A percentile compares a stretch with the other conserved stretches of the same genome.
phyloP scores from a whole-genome alignment of 1,140 invertebrate species.

The Delia radicum region DNA sequence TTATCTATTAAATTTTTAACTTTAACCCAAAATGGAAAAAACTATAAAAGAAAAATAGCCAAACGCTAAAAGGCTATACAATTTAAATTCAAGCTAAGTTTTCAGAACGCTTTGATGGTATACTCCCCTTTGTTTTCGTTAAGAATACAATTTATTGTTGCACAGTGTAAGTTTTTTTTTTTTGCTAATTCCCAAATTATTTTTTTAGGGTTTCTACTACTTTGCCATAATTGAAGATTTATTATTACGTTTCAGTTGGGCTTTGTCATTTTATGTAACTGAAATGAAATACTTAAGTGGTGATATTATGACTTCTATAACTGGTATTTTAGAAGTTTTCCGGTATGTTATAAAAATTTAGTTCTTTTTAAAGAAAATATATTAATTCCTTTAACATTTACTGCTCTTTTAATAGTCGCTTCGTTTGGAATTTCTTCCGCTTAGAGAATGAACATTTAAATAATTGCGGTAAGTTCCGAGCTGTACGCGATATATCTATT shows the following conservation, averaged over 20 bases:
- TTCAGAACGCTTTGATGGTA: no score
- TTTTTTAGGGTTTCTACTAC: slow-evolving; percentile 84
- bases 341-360: slow-evolving; percentile 62
- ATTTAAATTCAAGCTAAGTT: no score
- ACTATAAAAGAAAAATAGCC: no score
- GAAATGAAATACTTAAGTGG: slow-evolving; percentile 77
- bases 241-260: slow-evolving; percentile 91
- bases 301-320: slow-evolving; percentile 86
- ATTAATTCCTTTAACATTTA: background rate
- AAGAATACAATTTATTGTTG: no score
- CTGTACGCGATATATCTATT: slow-evolving; percentile 97
- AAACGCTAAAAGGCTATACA: no score
- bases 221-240: slow-evolving; percentile 97
- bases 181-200: no score
- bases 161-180: no score
- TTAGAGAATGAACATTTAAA: slow-evolving; percentile 99
- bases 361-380: background rate
- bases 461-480: slow-evolving; percentile 99
- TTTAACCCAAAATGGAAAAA: no score
- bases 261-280: slow-evolving; percentile 79
- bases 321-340: slow-evolving; percentile 93
- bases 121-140: no score
- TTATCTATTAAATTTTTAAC: no score
- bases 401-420: slow-evolving; percentile 66
- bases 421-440: slow-evolving; percentile 99